A percentile compares a stretch with the other conserved stretches of the same genome.
Evolutionary conservation across 2,113 vertebrate species (phyloP).

Genomic region (Tenrec ecaudatus): DNA sequence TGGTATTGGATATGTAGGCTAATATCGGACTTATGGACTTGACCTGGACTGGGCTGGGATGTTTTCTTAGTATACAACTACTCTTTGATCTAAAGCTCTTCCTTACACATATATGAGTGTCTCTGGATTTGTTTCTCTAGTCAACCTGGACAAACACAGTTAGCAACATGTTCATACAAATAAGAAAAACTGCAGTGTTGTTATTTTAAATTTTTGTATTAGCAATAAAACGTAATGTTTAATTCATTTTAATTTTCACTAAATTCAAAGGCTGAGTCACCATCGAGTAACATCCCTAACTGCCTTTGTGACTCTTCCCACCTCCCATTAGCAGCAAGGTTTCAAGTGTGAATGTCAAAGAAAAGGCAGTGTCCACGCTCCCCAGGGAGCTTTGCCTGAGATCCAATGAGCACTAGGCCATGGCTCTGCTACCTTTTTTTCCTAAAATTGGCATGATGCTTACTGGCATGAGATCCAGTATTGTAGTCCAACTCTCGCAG

Average conservation of each 20-base stretch:
- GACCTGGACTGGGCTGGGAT: no score
- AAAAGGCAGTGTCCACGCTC: background rate
- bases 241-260: background rate
- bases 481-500: background rate
- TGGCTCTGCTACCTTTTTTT: background rate
- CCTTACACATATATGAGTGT: no score
- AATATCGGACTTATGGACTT: no score
- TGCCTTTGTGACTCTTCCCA: background rate
- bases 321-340: background rate
- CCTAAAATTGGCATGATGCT: background rate
- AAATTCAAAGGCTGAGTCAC: background rate
- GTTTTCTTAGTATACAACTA: no score
- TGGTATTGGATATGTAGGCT: no score
- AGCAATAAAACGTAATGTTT: background rate
- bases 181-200: background rate
- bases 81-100: no score
- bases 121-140: no score
- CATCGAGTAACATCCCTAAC: background rate
- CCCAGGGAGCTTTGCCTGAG: background rate
- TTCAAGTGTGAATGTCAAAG: background rate
- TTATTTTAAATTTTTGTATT: background rate
- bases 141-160: no score
- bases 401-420: background rate
- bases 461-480: background rate
- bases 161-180: background rate